Evolutionary conservation across 2,888 invertebrate species (phyloP).

Genomic region (Rotaria macrura): DNA sequence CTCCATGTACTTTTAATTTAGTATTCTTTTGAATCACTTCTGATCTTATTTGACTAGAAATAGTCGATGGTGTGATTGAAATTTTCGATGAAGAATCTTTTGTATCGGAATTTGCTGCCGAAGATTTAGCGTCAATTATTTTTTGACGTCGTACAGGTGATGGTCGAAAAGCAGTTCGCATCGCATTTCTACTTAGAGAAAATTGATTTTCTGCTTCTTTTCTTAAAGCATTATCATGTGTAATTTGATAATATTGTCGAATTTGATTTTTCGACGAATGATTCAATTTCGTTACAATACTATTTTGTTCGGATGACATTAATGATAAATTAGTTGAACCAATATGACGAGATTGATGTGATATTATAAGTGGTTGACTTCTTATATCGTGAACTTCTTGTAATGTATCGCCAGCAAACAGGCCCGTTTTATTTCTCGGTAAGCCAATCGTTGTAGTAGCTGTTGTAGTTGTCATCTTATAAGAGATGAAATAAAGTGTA

Average conservation of each 20-base stretch:
- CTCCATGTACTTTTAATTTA: neutral
- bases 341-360: neutral
- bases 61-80: neutral
- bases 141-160: neutral
- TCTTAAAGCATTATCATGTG: too few species aligned
- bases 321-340: neutral
- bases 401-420: neutral
- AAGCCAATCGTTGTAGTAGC: neutral
- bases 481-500: neutral
- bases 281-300: too few species aligned
- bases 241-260: neutral
- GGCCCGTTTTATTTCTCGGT: slow-evolving; percentile 1
- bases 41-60: neutral
- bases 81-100: neutral
- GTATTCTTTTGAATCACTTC: neutral
- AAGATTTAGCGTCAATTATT: neutral
- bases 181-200: neutral
- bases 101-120: neutral
- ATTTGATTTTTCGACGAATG: too few species aligned
- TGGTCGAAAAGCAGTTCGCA: neutral
- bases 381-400: neutral
- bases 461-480: neutral
- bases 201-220: too few species aligned
- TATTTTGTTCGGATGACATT: neutral
- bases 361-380: neutral